A percentile compares a stretch with the other conserved stretches of the same genome.
phyloP scores from a whole-genome alignment of 2,888 invertebrate genomes.

The Pachydiplax longipennis region DNA sequence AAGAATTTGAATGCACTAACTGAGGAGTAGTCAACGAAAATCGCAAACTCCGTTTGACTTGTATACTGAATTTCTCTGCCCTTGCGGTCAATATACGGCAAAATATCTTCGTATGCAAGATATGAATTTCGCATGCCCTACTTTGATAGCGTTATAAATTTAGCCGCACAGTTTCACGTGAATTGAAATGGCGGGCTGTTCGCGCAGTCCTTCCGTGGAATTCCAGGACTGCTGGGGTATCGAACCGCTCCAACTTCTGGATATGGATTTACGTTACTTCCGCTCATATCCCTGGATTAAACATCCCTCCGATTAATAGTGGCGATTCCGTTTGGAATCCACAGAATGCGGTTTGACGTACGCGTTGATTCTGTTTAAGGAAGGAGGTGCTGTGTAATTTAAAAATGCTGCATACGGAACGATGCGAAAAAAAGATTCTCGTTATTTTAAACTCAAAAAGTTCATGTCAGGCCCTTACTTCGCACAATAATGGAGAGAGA shows the following conservation, averaged over 20 bases:
- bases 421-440: background rate
- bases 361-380: background rate
- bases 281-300: background rate
- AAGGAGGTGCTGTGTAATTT: background rate
- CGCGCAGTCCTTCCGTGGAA: no score
- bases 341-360: background rate
- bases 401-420: background rate
- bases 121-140: no score
- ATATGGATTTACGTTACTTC: background rate
- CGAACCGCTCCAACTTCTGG: background rate
- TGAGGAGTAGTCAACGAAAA: no score
- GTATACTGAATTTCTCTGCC: no score
- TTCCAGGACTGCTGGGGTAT: background rate
- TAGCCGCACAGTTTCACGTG: no score
- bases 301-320: background rate
- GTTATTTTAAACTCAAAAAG: background rate
- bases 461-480: background rate
- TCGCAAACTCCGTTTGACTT: no score
- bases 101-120: no score
- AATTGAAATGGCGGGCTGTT: no score
- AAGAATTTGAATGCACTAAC: no score
- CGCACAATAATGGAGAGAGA: background rate
- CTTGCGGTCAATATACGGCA: no score
- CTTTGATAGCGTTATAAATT: no score
- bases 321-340: background rate